phyloP scores from a whole-genome alignment of 2,797 vertebrate species.

The Clarias pachynema region DNA sequence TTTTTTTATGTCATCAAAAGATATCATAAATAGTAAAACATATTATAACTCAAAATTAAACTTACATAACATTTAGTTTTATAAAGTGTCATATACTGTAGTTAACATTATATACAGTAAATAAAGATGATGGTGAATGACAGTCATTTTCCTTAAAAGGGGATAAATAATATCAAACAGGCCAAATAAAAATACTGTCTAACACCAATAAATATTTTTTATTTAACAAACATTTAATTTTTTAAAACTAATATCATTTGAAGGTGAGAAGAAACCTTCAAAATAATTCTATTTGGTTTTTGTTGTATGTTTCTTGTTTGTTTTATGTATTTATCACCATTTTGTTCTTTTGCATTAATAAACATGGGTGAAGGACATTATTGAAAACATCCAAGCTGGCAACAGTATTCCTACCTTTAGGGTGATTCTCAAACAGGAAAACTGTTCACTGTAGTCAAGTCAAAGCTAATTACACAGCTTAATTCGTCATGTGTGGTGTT shows the following conservation, averaged over 20 bases:
- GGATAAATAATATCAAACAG: too few relatives aligned
- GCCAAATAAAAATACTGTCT: too few relatives aligned
- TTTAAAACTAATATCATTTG: not conserved
- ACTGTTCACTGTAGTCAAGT: slow-evolving; percentile 11
- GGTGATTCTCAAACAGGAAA: slow-evolving; percentile 11
- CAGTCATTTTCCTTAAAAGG: not conserved
- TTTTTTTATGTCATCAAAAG: not conserved
- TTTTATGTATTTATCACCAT: not conserved
- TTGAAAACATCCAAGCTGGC: not conserved
- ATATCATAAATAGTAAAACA: too few relatives aligned
- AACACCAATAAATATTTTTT: too few relatives aligned
- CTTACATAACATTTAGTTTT: not conserved
- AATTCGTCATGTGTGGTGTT: slow-evolving; percentile 8
- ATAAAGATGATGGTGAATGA: not conserved
- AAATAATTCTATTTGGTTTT: not conserved
- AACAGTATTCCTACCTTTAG: not conserved
- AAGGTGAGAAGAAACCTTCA: not conserved
- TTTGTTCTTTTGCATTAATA: not conserved
- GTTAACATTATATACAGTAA: not conserved
- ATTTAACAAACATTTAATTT: not conserved
- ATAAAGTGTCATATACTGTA: not conserved
- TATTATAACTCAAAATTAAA: too few relatives aligned
- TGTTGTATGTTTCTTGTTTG: not conserved
- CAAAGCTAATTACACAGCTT: slow-evolving; percentile 8
- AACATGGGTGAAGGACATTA: not conserved